Percentiles rank a stretch among this genome's conserved stretches.
phyloP scores from a whole-genome alignment of 2,888 invertebrate species.

The Drosophila incognita region DNA sequence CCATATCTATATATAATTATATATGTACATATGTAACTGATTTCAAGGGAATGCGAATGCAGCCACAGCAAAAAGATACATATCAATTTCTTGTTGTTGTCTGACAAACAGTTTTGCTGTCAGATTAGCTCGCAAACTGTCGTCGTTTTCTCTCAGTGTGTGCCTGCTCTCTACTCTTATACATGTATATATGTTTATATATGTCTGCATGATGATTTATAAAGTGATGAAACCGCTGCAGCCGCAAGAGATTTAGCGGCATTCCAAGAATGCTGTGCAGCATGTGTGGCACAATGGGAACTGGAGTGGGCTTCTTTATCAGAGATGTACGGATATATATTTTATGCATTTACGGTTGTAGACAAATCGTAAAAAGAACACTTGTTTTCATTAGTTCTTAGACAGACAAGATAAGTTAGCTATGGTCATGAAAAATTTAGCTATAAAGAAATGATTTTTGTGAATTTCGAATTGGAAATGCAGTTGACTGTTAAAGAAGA shows the following conservation, averaged over 20 bases:
- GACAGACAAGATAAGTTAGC: not conserved
- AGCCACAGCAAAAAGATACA: constrained; percentile 51
- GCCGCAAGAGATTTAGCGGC: constrained; percentile 59
- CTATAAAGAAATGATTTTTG: not conserved
- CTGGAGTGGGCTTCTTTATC: not conserved
- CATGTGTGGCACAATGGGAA: constrained; percentile 48
- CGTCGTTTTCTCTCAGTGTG: constrained; percentile 13
- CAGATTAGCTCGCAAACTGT: constrained; percentile 72
- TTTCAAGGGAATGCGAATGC: constrained; percentile 53
- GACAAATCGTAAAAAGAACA: not conserved
- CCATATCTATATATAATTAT: not conserved
- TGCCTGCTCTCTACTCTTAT: constrained; percentile 1
- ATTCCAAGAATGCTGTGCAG: constrained; percentile 67
- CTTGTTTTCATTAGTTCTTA: not conserved
- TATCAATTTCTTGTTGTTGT: constrained; percentile 52
- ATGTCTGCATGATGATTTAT: constrained; percentile 63
- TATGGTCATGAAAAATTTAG: not conserved
- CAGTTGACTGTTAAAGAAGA: not conserved
- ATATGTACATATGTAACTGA: constrained; percentile 35
- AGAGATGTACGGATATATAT: not conserved
- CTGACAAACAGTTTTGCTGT: constrained; percentile 72
- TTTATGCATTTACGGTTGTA: not conserved
- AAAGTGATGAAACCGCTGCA: constrained; percentile 61
- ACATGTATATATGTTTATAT: not conserved
- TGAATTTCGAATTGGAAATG: not conserved